Conservation (phyloP, 2,113 vertebrate species). For the Anseranas semipalmata region DNA sequence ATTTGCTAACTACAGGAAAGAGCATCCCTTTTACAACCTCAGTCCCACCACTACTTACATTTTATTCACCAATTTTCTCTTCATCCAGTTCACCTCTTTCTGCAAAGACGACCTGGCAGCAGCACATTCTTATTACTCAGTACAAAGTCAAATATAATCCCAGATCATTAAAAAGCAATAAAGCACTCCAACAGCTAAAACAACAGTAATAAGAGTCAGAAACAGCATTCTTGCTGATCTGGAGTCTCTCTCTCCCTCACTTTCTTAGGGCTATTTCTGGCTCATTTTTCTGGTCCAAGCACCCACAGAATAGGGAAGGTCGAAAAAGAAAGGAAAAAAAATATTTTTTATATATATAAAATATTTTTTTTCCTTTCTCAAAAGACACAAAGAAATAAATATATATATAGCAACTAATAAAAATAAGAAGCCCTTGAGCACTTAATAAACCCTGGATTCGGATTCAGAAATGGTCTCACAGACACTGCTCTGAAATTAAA, state of each 20-base stretch:
- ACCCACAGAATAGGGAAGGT: not conserved
- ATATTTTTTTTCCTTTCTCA: too few relatives aligned
- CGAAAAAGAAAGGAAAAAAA: not conserved
- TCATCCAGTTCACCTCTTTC: not conserved
- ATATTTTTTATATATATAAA: not conserved
- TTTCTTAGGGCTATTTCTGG: not conserved
- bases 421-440: not conserved
- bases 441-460: not conserved
- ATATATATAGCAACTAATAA: not conserved
- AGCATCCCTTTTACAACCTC: not conserved
- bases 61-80: not conserved
- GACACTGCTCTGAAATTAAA: constrained; percentile 3
- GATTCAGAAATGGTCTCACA: not conserved
- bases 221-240: not conserved
- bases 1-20: constrained; percentile 10
- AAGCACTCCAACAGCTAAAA: not conserved
- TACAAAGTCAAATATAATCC: not conserved
- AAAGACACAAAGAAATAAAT: not conserved
- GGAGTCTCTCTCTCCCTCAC: not conserved
- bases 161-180: not conserved
- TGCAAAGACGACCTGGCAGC: not conserved
- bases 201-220: not conserved
- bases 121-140: not conserved
- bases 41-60: not conserved
- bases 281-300: not conserved